A percentile compares a stretch with the other conserved stretches of the same genome.
Conservation (phyloP, 1,140 invertebrate species). For the Pseudomyrmex pallidus region DNA sequence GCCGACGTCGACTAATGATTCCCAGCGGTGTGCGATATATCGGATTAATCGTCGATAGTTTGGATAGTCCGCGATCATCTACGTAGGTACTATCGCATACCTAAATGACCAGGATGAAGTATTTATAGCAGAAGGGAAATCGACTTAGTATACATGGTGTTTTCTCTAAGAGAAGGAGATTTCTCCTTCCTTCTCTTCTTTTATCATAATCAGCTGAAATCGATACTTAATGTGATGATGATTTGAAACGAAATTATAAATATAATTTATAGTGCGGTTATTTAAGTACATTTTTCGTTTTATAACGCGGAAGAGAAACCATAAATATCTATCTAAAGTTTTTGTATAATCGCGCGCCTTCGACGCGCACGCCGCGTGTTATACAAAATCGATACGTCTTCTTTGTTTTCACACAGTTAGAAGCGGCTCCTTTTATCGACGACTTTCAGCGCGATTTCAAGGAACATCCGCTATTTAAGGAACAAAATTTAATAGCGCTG, state of each 20-base stretch:
- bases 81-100: conserved; percentile 33
- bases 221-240: no score
- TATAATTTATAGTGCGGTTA: neutral
- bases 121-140: conserved; percentile 67
- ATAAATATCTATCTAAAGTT: conserved; percentile 29
- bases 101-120: conserved; percentile 70
- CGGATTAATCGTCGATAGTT: conserved; percentile 79
- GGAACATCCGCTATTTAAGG: conserved; percentile 50
- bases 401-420: conserved; percentile 33
- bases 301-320: no score
- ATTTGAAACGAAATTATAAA: no score
- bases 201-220: no score
- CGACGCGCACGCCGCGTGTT: conserved; percentile 16
- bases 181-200: neutral
- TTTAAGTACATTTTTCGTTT: neutral
- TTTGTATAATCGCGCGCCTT: conserved; percentile 19
- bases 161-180: conserved; percentile 17
- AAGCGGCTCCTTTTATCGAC: conserved; percentile 11
- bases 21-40: conserved; percentile 80
- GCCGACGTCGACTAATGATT: conserved; percentile 79
- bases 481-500: conserved; percentile 75
- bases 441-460: conserved; percentile 19
- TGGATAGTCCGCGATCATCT: conserved; percentile 74
- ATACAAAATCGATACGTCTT: conserved; percentile 40
- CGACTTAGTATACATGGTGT: conserved; percentile 50